These are phyloP conservation scores for Nasonia oneida DNA, from an alignment of 2,888 invertebrate species.

Conservation along the genomic window DNA sequence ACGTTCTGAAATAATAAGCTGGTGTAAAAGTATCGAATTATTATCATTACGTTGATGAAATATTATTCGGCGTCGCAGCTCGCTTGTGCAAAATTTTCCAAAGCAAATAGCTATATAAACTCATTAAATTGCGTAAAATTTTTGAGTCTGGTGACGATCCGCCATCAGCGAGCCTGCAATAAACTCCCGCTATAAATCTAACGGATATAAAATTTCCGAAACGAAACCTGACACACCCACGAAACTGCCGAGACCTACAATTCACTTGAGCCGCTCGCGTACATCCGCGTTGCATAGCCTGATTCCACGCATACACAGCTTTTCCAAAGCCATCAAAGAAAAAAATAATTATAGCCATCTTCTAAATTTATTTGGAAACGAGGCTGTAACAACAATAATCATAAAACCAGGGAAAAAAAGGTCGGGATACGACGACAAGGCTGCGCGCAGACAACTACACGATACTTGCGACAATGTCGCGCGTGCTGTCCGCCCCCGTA, in stretches of 20 bases:
- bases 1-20: not conserved
- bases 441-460: not conserved
- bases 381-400: not conserved
- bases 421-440: not conserved
- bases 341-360: conserved; percentile 36
- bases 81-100: not conserved
- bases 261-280: not conserved
- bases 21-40: not conserved
- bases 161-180: conserved; percentile 3
- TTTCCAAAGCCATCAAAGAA: not conserved
- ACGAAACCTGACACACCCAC: not conserved
- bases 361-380: conserved; percentile 28
- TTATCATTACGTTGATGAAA: conserved; percentile 39
- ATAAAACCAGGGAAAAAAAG: not conserved
- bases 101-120: not conserved
- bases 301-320: too few relatives aligned
- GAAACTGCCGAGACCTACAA: not conserved
- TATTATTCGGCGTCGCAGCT: conserved; percentile 12
- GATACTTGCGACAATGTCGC: conserved; percentile 47
- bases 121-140: conserved; percentile 32
- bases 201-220: not conserved
- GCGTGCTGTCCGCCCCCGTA: conserved; percentile 19
- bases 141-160: not conserved
- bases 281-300: not conserved
- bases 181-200: conserved; percentile 29